These are phyloP conservation scores for Euthynnus affinis DNA, from an alignment of 2,797 vertebrate species.

Conservation along the genomic window DNA sequence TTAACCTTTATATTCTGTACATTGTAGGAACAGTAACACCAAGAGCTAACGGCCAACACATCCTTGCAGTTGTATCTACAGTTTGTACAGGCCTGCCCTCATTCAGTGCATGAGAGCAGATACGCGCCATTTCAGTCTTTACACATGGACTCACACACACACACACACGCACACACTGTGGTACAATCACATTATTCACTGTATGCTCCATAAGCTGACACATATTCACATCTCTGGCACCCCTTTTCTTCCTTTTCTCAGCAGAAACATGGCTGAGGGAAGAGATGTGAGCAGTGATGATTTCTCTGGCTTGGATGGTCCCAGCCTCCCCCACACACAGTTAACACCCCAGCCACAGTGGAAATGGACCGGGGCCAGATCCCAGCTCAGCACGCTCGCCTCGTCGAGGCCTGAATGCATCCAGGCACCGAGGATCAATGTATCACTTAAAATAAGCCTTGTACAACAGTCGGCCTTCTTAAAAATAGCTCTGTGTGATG, in stretches of 20 bases:
- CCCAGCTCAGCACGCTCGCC: slow-evolving; percentile 50
- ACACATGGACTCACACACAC: slow-evolving; percentile 30
- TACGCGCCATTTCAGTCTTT: slow-evolving; percentile 20
- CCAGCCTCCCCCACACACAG: slow-evolving; percentile 53
- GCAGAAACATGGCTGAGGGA: slow-evolving; percentile 57
- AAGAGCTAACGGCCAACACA: neutral
- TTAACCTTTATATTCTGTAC: slow-evolving; percentile 24
- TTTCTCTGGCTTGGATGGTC: slow-evolving; percentile 62
- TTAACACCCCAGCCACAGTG: slow-evolving; percentile 57
- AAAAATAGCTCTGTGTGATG: slow-evolving; percentile 56
- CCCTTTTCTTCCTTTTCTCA: slow-evolving; percentile 65
- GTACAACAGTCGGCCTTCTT: slow-evolving; percentile 41
- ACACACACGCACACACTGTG: slow-evolving; percentile 26
- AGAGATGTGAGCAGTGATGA: slow-evolving; percentile 63
- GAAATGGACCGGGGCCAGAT: slow-evolving; percentile 61
- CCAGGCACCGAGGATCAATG: slow-evolving; percentile 46
- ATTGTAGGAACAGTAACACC: neutral
- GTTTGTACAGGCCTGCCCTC: slow-evolving; percentile 12
- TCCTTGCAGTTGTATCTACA: slow-evolving; percentile 10
- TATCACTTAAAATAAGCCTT: slow-evolving; percentile 60
- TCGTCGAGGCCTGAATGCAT: slow-evolving; percentile 40
- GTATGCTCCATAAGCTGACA: slow-evolving; percentile 62
- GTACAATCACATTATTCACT: slow-evolving; percentile 68
- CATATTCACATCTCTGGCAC: slow-evolving; percentile 60
- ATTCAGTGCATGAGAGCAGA: slow-evolving; percentile 31